Percentiles rank a stretch among this genome's conserved stretches.
phyloP scores from a whole-genome alignment of 2,888 invertebrate genomes.

The Hypena proboscidalis region DNA sequence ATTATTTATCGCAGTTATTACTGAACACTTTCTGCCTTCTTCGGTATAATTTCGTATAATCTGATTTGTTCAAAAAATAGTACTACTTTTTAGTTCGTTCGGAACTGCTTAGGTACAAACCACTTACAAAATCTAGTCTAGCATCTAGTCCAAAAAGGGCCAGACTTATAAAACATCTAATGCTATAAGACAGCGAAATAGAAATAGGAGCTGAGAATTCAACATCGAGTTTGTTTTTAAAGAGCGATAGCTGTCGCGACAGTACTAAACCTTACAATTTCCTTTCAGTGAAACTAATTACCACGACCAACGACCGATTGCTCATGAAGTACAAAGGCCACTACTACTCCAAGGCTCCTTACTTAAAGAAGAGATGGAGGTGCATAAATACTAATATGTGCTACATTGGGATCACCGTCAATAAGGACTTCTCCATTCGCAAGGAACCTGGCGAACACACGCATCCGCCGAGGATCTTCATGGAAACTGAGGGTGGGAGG shows the following conservation, averaged over 20 bases:
- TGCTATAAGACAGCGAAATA: not conserved
- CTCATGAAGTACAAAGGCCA: constrained; percentile 60
- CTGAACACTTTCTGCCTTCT: too few relatives aligned
- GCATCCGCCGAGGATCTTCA: constrained; percentile 52
- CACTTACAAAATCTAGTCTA: too few relatives aligned
- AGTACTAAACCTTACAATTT: constrained; percentile 3
- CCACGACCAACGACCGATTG: constrained; percentile 54
- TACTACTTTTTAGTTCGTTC: too few relatives aligned
- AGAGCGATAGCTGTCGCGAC: not conserved
- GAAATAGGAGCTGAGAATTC: too few relatives aligned
- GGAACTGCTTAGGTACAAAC: too few relatives aligned
- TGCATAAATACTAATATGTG: constrained; percentile 64
- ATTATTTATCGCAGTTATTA: too few relatives aligned
- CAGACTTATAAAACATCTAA: too few relatives aligned
- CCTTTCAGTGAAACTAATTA: constrained; percentile 52
- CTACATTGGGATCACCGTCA: constrained; percentile 49
- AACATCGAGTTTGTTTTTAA: not conserved
- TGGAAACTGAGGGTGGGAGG: constrained; percentile 45
- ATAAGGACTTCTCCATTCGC: constrained; percentile 48
- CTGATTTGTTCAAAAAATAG: too few relatives aligned
- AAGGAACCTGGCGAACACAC: constrained; percentile 54
- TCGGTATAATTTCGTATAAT: too few relatives aligned
- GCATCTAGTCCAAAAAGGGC: too few relatives aligned
- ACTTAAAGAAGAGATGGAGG: constrained; percentile 58
- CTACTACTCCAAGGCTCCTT: constrained; percentile 59